Conservation (phyloP, 2,888 invertebrate species). For the Trachelus tabidus region DNA sequence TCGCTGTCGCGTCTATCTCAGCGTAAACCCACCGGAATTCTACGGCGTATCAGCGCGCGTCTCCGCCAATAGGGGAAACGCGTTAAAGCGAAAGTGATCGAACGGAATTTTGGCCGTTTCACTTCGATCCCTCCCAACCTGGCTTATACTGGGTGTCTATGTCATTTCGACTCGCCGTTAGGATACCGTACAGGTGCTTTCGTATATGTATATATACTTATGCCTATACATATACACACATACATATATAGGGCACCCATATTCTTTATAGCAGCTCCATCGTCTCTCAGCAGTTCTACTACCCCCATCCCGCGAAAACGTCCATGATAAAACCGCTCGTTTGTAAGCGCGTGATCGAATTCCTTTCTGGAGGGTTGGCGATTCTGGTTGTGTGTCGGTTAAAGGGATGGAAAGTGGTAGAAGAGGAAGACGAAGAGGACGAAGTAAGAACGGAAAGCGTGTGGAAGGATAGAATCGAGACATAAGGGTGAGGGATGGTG, state of each 20-base stretch:
- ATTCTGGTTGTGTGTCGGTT: conserved; percentile 20
- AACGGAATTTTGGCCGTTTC: conserved; percentile 17
- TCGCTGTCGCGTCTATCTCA: too few species aligned
- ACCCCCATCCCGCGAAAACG: conserved; percentile 4
- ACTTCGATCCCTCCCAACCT: not conserved
- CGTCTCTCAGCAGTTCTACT: too few species aligned
- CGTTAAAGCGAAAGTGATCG: conserved; percentile 21
- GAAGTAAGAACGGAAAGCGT: not conserved
- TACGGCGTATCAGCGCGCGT: too few species aligned
- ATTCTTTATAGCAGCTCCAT: too few species aligned
- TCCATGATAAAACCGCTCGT: conserved; percentile 24
- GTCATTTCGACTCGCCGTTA: too few species aligned
- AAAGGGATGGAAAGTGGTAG: conserved; percentile 1
- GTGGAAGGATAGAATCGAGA: not conserved
- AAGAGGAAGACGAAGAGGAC: too few species aligned
- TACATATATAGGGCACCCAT: too few species aligned
- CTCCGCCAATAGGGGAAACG: not conserved
- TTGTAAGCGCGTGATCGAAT: conserved; percentile 25
- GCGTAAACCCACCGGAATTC: too few species aligned
- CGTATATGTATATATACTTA: too few species aligned
- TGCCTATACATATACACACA: too few species aligned
- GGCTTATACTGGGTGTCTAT: too few species aligned
- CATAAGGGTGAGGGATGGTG: conserved; percentile 1
- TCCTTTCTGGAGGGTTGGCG: conserved; percentile 22
- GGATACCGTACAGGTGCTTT: too few species aligned